phyloP scores from a whole-genome alignment of 1,140 invertebrate genomes.

The Stratiolaelaps scimitus region DNA sequence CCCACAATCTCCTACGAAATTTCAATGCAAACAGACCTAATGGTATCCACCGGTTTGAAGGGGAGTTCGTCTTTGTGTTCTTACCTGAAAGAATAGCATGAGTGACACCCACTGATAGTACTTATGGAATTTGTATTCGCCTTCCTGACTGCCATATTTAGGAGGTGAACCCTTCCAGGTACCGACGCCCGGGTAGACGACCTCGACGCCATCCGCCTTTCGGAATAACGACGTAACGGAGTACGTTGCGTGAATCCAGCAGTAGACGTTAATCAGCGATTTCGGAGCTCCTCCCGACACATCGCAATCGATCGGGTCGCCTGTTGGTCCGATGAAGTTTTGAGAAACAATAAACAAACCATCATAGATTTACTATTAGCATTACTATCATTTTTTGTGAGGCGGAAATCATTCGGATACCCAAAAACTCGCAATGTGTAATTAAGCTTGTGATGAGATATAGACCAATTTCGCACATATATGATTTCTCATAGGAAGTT shows the following conservation, averaged over 20 bases:
- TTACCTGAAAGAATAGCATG: conserved; percentile 26
- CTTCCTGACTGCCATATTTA: conserved; percentile 9
- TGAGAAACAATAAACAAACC: neutral
- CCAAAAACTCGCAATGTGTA: too few species aligned
- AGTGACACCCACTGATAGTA: conserved; percentile 28
- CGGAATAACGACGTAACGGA: conserved; percentile 47
- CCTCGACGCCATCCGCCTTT: conserved; percentile 53
- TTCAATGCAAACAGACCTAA: too few species aligned
- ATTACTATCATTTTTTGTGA: too few species aligned
- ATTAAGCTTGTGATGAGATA: too few species aligned
- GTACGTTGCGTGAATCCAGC: conserved; percentile 26
- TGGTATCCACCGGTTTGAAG: too few species aligned
- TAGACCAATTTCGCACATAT: too few species aligned
- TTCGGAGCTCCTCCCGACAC: conserved; percentile 17
- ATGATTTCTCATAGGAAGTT: too few species aligned
- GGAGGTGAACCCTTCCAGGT: conserved; percentile 29
- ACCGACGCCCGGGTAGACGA: conserved; percentile 53
- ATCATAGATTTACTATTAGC: too few species aligned
- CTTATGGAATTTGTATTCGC: conserved; percentile 24
- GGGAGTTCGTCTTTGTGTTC: neutral
- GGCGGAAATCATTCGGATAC: too few species aligned
- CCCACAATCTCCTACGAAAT: too few species aligned
- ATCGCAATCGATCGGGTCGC: conserved; percentile 42
- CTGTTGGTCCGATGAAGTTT: neutral
- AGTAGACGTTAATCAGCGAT: conserved; percentile 15